Evolutionary conservation across 2,888 invertebrate genomes (phyloP), one percentile per base, ranked within the genome.

Genomic region (Morpho helenor): DNA sequence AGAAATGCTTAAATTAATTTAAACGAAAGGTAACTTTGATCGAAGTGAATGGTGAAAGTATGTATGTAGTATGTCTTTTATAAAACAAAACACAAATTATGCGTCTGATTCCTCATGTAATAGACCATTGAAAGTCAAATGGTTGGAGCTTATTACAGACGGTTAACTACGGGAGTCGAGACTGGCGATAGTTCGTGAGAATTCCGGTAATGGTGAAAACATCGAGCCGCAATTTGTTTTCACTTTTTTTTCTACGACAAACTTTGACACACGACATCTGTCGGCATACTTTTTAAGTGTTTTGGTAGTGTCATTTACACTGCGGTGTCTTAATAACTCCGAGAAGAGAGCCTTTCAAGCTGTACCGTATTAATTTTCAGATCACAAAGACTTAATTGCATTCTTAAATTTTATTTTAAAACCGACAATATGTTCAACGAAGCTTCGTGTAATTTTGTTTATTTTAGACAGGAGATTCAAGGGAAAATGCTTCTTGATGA

Each of bases 381-480:
- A 82, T 80, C 71, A 76, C 80, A 82, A 84, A 80, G 78, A 77
- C 75, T 79, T 87, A 81, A 86, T 83, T 81, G 77, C 84, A 68
- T 77, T 76, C 80, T 87, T 82, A 85, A 82, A 79, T 84, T 84
- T 85, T 82, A 83, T 86, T 87, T 81, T 80, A 74, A 84, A 83
- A 80, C 82, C 80, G 77, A 82, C 84, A 82, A 75, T 82, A 80
- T 79, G 83, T 75, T 74, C 72, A 69, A 66, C 73, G 72, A 79
- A 76, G 73, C 67, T 53, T 56, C 61, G 64, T 52, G 63, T 69
- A 63, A 66, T 68, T 70, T 66, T 66, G 62, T 69, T 68, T 63
- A 67, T 72, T 67, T 74, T 76, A 79, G 62, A 56, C 77, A 79
- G 66, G 66, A 71, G 70, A 68, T 73, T 72, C 74, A 73, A 65